Conservation (phyloP, 2,113 vertebrate species). For the Lynx canadensis region DNA sequence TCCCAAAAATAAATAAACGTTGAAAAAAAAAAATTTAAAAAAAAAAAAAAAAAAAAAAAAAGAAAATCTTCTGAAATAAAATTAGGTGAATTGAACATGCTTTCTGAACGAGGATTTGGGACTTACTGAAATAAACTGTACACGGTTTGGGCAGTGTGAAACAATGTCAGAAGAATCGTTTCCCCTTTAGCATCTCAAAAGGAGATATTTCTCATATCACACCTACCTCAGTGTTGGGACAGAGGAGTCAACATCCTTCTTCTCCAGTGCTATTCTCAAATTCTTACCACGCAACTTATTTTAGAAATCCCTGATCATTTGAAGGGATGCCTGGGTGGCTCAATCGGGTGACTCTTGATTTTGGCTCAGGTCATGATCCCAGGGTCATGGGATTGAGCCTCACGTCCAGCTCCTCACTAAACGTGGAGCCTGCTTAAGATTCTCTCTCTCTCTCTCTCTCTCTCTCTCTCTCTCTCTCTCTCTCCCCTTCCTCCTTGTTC, state of each 20-base stretch:
- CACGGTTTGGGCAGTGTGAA: not conserved
- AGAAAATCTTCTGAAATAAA: constrained; percentile 45
- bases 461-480: no score
- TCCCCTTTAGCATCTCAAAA: not conserved
- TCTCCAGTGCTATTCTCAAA: not conserved
- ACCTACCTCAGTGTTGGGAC: not conserved
- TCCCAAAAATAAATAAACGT: no score
- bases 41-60: no score
- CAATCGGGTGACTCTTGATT: no score
- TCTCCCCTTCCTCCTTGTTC: no score
- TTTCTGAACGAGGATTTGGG: constrained; percentile 18
- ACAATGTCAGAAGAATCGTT: not conserved
- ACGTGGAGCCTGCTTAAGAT: no score
- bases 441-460: no score
- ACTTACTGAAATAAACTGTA: not conserved
- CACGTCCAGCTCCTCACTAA: no score
- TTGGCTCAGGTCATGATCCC: no score
- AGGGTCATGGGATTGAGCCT: no score
- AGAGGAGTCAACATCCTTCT: not conserved
- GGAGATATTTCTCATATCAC: not conserved
- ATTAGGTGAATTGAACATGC: not conserved
- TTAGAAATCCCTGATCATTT: not conserved
- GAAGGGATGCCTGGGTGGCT: not conserved
- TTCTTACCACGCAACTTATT: not conserved
- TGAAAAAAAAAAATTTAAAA: no score